Evolutionary conservation across 2,113 vertebrate genomes (phyloP), one percentile per base, ranked within the genome.

Genomic region (Cephalopterus ornatus): DNA sequence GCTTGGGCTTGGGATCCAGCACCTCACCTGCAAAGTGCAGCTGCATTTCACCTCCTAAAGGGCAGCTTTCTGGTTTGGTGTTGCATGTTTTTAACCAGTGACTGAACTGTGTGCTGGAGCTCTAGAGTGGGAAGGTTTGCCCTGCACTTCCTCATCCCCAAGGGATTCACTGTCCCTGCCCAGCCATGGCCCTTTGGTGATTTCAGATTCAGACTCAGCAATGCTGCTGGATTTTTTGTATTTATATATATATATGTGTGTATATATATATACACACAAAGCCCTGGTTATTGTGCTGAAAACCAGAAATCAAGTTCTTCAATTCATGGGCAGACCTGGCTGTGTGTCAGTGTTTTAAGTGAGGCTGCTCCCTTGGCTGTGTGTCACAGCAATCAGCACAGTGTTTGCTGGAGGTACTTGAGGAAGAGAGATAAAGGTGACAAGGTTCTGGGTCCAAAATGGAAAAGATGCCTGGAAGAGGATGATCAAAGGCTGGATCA

Each of bases 281-380:
- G 27, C 30, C 8, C 19, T 62, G 55, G 24, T 0, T 14, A 1
- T 27, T 13, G 3, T 2, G 0, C 28, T 14, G 33, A 30, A 24
- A 52, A 27, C 18, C 18, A 80, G 63, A 50, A n/a, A 28, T 27
- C 5, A 5, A 1, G 3, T 1, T 59, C 26, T 56, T 5, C 13
- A 41, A 26, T 5, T 3, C n/a, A 3, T 1, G 5, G n/a, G 5
- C 32, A 82, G 52, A 39, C 18, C 22, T 3, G 2, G 33, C 1
- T 30, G 23, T 33, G 55, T 47, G 30, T 5, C 53, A 8, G 17
- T 8, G 81, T 19, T 42, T 15, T 4, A 5, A 20, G 65, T 1
- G 59, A 35, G n/a, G 7, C 6, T 9, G 21, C 41, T 32, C 16
- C 50, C 15, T 2, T 5, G 32, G 37, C 68, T 14, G 6, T 1